Percentiles rank a stretch among this genome's conserved stretches.
These are phyloP conservation scores for Xestobium rufovillosum DNA, from an alignment of 2,888 invertebrate species.

Conservation along the genomic window DNA sequence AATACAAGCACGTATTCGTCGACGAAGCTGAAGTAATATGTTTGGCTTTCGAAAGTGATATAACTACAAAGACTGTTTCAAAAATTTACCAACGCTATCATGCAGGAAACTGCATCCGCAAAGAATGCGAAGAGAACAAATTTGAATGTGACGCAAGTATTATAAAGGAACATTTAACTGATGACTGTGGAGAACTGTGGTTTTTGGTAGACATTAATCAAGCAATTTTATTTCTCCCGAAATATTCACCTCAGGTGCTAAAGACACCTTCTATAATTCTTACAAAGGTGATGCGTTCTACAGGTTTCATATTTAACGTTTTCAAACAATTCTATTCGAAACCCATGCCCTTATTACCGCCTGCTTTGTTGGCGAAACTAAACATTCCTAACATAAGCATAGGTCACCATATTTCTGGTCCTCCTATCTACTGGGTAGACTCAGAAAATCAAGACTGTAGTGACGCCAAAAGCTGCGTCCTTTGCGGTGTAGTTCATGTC, in stretches of 20 bases:
- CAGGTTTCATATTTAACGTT: slow-evolving; percentile 34
- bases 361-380: slow-evolving; percentile 24
- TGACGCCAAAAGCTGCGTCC: slow-evolving; percentile 11
- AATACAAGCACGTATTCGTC: slow-evolving; percentile 39
- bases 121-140: slow-evolving; percentile 18
- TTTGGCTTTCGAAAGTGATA: slow-evolving; percentile 32
- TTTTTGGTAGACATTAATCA: slow-evolving; percentile 40
- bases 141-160: slow-evolving; percentile 22
- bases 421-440: slow-evolving; percentile 36
- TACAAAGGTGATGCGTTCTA: slow-evolving; percentile 37
- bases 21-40: slow-evolving; percentile 39
- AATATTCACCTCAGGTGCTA: slow-evolving; percentile 33
- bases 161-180: slow-evolving; percentile 18
- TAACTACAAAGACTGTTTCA: slow-evolving; percentile 30
- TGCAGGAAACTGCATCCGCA: slow-evolving; percentile 29
- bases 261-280: slow-evolving; percentile 33
- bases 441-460: slow-evolving; percentile 22
- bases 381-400: slow-evolving; percentile 29
- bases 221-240: slow-evolving; percentile 37
- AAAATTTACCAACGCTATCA: slow-evolving; percentile 31
- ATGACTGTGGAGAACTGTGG: slow-evolving; percentile 38
- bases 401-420: slow-evolving; percentile 34
- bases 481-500: slow-evolving; percentile 28
- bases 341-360: slow-evolving; percentile 29
- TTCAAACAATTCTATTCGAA: slow-evolving; percentile 36